Evolutionary conservation across 2,797 vertebrate genomes (phyloP).

Genomic region (Acridotheres tristis): DNA sequence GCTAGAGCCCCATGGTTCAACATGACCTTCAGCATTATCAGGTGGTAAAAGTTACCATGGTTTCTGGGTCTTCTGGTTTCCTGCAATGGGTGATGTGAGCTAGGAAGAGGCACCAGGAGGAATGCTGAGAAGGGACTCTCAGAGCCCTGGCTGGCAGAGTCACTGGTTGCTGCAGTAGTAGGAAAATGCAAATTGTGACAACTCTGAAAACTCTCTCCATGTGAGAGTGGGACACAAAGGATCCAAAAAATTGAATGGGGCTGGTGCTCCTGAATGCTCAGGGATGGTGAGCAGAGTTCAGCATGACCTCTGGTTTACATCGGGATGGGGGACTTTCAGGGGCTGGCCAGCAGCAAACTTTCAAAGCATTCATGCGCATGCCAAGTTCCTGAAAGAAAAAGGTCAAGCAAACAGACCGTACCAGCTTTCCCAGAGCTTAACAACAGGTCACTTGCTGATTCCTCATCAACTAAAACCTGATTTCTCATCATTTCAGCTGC

Average conservation of each 20-base stretch:
- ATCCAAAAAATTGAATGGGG: background rate
- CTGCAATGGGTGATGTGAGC: background rate
- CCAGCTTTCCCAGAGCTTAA: background rate
- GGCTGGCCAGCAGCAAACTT: background rate
- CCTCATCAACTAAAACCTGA: background rate
- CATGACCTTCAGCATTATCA: background rate
- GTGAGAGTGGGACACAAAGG: background rate
- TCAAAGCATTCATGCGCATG: accelerated
- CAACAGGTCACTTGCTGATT: background rate
- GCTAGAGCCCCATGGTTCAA: background rate
- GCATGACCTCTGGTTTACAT: background rate
- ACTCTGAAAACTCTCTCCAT: background rate
- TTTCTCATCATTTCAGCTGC: background rate
- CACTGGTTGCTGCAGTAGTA: background rate
- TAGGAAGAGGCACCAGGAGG: background rate
- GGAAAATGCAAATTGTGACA: background rate
- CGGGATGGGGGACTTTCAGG: background rate
- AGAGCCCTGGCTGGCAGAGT: background rate
- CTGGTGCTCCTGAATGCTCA: background rate
- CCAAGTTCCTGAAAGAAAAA: background rate
- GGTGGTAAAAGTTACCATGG: background rate
- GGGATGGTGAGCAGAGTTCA: background rate
- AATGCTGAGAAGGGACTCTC: background rate
- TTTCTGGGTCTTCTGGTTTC: background rate
- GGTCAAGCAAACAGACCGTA: background rate